These are phyloP conservation scores for Arion vulgaris DNA, from an alignment of 1,140 invertebrate genomes.

Conservation along the genomic window DNA sequence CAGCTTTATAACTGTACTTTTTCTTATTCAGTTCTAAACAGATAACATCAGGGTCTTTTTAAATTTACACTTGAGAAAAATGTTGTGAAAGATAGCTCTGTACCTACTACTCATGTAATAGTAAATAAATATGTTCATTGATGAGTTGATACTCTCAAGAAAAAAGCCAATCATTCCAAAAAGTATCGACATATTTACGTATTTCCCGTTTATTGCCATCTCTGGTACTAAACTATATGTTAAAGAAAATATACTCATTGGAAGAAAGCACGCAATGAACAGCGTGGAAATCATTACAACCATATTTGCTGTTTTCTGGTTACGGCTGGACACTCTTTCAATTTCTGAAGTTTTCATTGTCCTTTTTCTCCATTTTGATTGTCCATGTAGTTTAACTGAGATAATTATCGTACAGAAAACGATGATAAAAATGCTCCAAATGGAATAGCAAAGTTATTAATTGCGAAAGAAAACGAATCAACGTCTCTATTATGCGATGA, in stretches of 20 bases:
- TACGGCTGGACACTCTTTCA: not conserved
- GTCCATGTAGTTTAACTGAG: not conserved
- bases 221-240: not conserved
- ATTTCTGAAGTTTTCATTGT: not conserved
- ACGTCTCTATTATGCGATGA: not conserved
- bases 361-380: not conserved
- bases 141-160: not conserved
- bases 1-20: no score
- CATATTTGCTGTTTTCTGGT: not conserved
- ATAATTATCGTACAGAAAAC: conserved; percentile 2
- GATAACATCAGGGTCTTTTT: no score
- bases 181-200: not conserved
- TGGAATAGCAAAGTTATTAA: not conserved
- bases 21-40: no score
- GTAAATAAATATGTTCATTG: not conserved
- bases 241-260: not conserved
- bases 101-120: not conserved
- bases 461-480: not conserved
- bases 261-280: not conserved
- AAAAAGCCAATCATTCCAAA: not conserved
- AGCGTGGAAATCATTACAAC: not conserved
- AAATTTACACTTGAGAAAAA: no score
- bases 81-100: not conserved
- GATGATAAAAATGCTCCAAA: not conserved
- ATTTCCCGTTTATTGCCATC: not conserved